phyloP scores from a whole-genome alignment of 2,113 vertebrate genomes.

The Hymenochirus boettgeri region DNA sequence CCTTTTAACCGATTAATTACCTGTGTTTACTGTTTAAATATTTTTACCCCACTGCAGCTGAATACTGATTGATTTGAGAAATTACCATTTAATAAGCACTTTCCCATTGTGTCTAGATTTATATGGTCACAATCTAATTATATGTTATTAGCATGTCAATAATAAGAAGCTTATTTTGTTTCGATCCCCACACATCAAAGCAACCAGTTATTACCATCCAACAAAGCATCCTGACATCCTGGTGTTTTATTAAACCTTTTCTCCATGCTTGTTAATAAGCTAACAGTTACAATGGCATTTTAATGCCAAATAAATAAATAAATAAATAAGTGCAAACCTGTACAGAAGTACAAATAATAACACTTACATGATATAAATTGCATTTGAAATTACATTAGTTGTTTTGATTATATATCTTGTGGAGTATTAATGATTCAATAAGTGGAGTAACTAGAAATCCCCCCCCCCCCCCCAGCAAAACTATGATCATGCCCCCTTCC shows the following conservation, averaged over 20 bases:
- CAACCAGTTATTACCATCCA: neutral
- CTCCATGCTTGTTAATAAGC: neutral
- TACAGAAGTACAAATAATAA: too few species aligned
- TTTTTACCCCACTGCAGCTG: neutral
- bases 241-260: constrained; percentile 1
- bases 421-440: too few species aligned
- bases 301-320: too few species aligned
- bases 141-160: neutral
- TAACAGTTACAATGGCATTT: neutral
- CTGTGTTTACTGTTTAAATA: neutral
- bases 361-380: too few species aligned
- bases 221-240: neutral
- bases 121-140: constrained; percentile 1
- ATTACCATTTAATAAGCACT: neutral
- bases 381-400: too few species aligned
- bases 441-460: too few species aligned
- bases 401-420: too few species aligned
- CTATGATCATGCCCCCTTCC: too few species aligned
- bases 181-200: neutral
- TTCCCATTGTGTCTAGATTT: neutral
- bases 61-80: neutral
- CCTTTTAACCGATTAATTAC: neutral
- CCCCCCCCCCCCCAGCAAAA: too few species aligned
- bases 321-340: too few species aligned
- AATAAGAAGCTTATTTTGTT: neutral